phyloP scores from a whole-genome alignment of 92 coral and sea anemone genomes.

The Umimayanthus kanabou region DNA sequence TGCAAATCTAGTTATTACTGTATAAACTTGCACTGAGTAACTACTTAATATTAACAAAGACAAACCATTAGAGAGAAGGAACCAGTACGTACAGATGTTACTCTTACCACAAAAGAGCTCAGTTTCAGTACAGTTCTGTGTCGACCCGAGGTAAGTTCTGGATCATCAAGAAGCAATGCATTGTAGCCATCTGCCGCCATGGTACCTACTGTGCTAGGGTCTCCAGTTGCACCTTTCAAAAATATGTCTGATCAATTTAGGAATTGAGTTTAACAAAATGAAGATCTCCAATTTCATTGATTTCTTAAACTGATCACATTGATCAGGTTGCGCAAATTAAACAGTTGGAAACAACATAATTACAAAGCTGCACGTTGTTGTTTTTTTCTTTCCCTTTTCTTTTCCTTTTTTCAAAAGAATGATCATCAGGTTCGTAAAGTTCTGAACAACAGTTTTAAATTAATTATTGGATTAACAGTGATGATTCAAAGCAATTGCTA shows the following conservation, averaged over 20 bases:
- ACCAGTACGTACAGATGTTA: not conserved
- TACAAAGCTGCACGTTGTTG: too few relatives aligned
- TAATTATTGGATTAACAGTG: too few relatives aligned
- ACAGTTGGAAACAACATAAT: too few relatives aligned
- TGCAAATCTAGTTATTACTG: too few relatives aligned
- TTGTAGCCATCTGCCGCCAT: conserved; percentile 57
- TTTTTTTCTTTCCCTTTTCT: too few relatives aligned
- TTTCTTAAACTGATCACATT: not conserved
- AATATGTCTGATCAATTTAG: conserved; percentile 3
- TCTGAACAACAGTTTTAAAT: too few relatives aligned
- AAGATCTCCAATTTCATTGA: not conserved
- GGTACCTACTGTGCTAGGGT: not conserved
- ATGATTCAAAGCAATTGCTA: too few relatives aligned
- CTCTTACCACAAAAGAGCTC: conserved; percentile 87
- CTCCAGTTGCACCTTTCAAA: conserved; percentile 28
- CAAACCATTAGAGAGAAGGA: too few relatives aligned
- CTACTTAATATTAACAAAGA: not conserved
- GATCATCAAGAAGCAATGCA: conserved; percentile 89
- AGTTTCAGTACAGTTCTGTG: conserved; percentile 93
- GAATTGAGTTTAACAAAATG: not conserved
- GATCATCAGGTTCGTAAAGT: too few relatives aligned
- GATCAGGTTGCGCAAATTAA: too few relatives aligned
- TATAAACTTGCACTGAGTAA: not conserved
- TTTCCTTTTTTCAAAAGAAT: too few relatives aligned
- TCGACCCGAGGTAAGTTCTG: conserved; percentile 94